A percentile compares a stretch with the other conserved stretches of the same genome.
phyloP scores from a whole-genome alignment of 2,888 invertebrate genomes.

The Metacarcinus magister region DNA sequence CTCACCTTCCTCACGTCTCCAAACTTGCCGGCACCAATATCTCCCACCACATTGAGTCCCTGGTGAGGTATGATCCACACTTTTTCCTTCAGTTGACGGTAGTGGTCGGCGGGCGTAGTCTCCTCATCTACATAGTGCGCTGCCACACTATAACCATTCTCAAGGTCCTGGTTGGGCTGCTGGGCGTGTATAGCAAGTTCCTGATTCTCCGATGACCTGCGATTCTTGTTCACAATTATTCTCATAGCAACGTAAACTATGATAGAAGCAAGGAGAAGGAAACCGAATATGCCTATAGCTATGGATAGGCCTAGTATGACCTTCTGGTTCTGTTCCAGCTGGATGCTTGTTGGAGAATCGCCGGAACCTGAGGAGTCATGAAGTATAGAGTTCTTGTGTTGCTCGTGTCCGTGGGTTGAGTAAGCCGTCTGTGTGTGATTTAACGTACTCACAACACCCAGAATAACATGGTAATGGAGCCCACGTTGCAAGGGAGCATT shows the following conservation, averaged over 20 bases:
- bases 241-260: slow-evolving; percentile 88
- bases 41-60: slow-evolving; percentile 88
- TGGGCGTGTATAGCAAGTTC: slow-evolving; percentile 79
- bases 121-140: slow-evolving; percentile 80
- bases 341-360: slow-evolving; percentile 51
- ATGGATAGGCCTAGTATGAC: slow-evolving; percentile 86
- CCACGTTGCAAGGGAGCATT: slow-evolving; percentile 90
- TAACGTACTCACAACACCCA: slow-evolving; percentile 90
- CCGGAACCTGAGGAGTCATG: not conserved
- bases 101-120: slow-evolving; percentile 88
- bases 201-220: slow-evolving; percentile 76
- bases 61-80: slow-evolving; percentile 91
- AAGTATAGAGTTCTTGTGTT: slow-evolving; percentile 75
- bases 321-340: slow-evolving; percentile 67
- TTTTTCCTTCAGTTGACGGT: slow-evolving; percentile 90
- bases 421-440: slow-evolving; percentile 89
- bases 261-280: slow-evolving; percentile 88
- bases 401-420: slow-evolving; percentile 85
- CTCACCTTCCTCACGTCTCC: slow-evolving; percentile 90
- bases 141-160: slow-evolving; percentile 80
- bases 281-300: slow-evolving; percentile 90
- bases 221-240: slow-evolving; percentile 82
- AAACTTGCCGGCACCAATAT: slow-evolving; percentile 91
- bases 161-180: slow-evolving; percentile 76
- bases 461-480: slow-evolving; percentile 88